Evolutionary conservation across 2,797 vertebrate genomes (phyloP), one percentile per base, ranked within the genome.

Genomic region (Takifugu ocellatus): DNA sequence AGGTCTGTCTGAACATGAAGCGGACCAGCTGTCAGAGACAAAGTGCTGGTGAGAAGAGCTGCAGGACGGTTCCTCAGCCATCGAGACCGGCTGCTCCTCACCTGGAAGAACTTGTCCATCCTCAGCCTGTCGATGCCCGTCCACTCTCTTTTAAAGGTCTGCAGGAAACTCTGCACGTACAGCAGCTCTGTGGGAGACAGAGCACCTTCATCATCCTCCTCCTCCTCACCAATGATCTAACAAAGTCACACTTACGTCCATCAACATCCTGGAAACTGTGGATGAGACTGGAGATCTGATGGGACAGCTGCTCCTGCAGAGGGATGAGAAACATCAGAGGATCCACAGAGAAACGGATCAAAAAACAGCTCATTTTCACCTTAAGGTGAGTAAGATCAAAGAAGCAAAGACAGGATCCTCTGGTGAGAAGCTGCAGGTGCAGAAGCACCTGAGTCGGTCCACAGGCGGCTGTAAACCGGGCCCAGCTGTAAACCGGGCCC

Each of bases 131-230:
- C 96, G 1, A 96, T 92, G 9, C 93, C 94, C 0, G 83, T 92
- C 95, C 95, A 98, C 31, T 98, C 95, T 26, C 94, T 90, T 36
- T 90, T 97, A 60, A 97, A 68, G 0, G 96, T 98, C 63, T 91
- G 92, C 83, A 96, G 92, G 36, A 95, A 98, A 0, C 92, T 90
- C 73, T 90, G 88, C 47, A 98, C 67, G 74, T 92, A 98, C 51
- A 90, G 51, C 17, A 92, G 56, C 79, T 92, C 92, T 93, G 71
- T 63, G 33, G 21, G 5, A 70, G 39, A 33, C 17, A 14, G 5
- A 24, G 9, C 11, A 10, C 11, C 1, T 15, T 7, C 52, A 5
- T 21, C 46, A 25, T 2, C 46, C 12, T 25, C 46, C 10, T 17
- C 43, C 5, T 44, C n/a, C 11, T 21, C 11, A 42, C 7, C 29